Evolutionary conservation across 1,140 invertebrate species (phyloP).

Genomic region (Choristoneura fumiferana): DNA sequence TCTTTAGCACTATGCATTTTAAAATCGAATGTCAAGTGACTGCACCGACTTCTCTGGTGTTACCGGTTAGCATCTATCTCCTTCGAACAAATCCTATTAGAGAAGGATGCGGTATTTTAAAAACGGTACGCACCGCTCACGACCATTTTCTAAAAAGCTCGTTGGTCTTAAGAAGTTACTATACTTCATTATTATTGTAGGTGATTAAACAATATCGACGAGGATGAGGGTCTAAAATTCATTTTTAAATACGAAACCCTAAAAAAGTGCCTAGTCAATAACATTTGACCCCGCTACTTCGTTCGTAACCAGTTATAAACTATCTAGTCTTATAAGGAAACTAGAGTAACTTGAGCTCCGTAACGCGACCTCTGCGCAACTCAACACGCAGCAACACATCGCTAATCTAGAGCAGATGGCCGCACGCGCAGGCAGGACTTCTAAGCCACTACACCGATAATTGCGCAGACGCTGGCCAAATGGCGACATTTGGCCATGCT

Average conservation of each 20-base stretch:
- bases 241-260: too few species aligned
- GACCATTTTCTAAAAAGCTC: too few species aligned
- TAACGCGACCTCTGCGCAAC: slow-evolving; percentile 47
- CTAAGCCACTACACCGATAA: slow-evolving; percentile 73
- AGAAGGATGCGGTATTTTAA: too few species aligned
- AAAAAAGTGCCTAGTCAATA: too few species aligned
- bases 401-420: slow-evolving; percentile 64
- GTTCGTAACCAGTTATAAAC: slow-evolving; percentile 36
- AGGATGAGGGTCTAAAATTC: too few species aligned
- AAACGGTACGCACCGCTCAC: too few species aligned
- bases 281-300: too few species aligned
- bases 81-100: too few species aligned
- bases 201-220: too few species aligned
- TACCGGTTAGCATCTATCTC: too few species aligned
- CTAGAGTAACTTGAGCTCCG: slow-evolving; percentile 52
- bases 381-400: slow-evolving; percentile 47
- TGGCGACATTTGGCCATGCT: slow-evolving; percentile 34
- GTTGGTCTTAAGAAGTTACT: too few species aligned
- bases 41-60: slow-evolving; percentile 12
- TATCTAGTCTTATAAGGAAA: slow-evolving; percentile 39
- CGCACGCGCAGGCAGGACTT: slow-evolving; percentile 54
- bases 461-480: slow-evolving; percentile 60
- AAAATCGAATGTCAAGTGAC: slow-evolving; percentile 45
- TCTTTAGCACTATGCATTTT: slow-evolving; percentile 46
- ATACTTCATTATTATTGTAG: too few species aligned